Percentiles rank a stretch among this genome's conserved stretches.
Conservation (phyloP, 2,797 vertebrate species). For the Microchirus variegatus region DNA sequence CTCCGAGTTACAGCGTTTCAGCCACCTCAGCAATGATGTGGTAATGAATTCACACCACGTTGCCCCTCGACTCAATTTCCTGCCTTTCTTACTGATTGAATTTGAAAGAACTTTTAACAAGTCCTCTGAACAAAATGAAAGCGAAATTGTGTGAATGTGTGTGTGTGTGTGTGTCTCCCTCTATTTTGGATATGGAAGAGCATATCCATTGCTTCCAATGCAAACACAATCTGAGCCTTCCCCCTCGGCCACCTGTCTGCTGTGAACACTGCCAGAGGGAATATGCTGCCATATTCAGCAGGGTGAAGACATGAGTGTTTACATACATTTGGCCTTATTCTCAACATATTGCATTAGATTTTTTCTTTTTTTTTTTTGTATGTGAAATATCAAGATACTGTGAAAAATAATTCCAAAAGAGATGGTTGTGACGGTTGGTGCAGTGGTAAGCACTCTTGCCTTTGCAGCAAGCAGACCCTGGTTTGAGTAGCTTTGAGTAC, state of each 20-base stretch:
- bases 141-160: slow-evolving; percentile 21
- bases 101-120: slow-evolving; percentile 73
- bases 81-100: slow-evolving; percentile 70
- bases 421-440: too few relatives aligned
- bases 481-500: too few relatives aligned
- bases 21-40: slow-evolving; percentile 53
- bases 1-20: slow-evolving; percentile 54
- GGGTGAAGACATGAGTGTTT: slow-evolving; percentile 39
- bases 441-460: too few relatives aligned
- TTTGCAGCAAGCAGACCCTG: too few relatives aligned
- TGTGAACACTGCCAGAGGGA: slow-evolving; percentile 60
- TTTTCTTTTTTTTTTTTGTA: slow-evolving; percentile 2
- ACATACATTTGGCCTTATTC: slow-evolving; percentile 40
- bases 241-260: slow-evolving; percentile 72
- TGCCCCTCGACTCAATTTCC: slow-evolving; percentile 56
- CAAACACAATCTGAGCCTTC: slow-evolving; percentile 66
- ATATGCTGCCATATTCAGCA: slow-evolving; percentile 58
- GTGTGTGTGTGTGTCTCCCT: slow-evolving; percentile 14
- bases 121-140: slow-evolving; percentile 51
- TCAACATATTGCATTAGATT: slow-evolving; percentile 44
- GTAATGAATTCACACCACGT: slow-evolving; percentile 70
- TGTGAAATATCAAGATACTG: slow-evolving; percentile 20
- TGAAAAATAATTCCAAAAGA: slow-evolving; percentile 8
- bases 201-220: slow-evolving; percentile 47
- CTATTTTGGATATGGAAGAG: slow-evolving; percentile 40